Evolutionary conservation across 1,140 invertebrate species (phyloP), one percentile per base, ranked within the genome.

Genomic region (Helicoverpa armigera): DNA sequence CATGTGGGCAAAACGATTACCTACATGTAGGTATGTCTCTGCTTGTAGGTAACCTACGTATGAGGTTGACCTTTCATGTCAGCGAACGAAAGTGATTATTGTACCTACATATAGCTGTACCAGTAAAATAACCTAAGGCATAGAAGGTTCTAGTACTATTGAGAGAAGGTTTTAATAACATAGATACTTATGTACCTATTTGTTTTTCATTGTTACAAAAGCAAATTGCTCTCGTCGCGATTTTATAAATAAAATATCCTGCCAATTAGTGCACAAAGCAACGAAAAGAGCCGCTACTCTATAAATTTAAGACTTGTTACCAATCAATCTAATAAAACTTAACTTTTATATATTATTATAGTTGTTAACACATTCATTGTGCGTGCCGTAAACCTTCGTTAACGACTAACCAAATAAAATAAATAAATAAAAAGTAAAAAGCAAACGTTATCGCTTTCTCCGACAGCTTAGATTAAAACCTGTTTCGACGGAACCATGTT

Each of bases 391-490:
- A 16, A 13, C 70, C 50, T 31, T 54, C 3, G n/a, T 16, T 58
- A 53, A 73, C 53, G 50, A 58, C 50, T 29, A 51, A 51, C 67
- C 54, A 74, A 74, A 75, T 23, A 75, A 61, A 75, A 35, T 60
- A 83, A 80, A 77, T 79, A 85, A 83, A 85, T 85, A 85, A 85
- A 85, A 83, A 85, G 82, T 78, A 77, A 75, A 85, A 80, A 81
- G 73, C 76, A 79, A 82, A 82, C 83, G 74, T 43, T 80, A 83
- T 78, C 67, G 73, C 82, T 85, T 85, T 85, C 82, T 82, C 82
- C 77, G 29, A 53, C 53, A 35, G 53, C 61, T 75, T 75, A 29
- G 16, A 61, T 23, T 75, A 60, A 50, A 85, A 85, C 83, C 83
- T 69, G 83, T 85, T 85, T 75, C 35, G 10, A 29, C 43, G 13